Base-by-base conservation (phyloP, 1,140 invertebrate species). In the Drosophila sulfurigaster region DNA sequence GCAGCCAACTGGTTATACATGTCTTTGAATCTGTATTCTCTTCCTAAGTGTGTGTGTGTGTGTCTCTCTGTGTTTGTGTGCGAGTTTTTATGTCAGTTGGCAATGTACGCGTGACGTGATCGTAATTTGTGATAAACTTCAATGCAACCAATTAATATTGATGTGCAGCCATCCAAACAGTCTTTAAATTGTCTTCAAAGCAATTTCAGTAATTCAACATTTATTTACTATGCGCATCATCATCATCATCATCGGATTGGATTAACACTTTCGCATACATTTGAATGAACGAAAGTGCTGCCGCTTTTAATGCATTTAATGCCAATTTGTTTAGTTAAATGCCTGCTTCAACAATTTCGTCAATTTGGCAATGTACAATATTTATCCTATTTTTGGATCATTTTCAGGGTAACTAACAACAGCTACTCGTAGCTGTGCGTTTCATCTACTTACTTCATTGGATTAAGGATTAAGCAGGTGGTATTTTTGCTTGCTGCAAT, bases 1-100 rank as follows among this genome's bases (percentile, higher is more conserved):
- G 76, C 75, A 88, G 85, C 74, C 81, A 89, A 83, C 72, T 35
- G 25, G 25, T 56, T 59, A 67, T 52, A 67, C 63, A 51, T 54
- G 20, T 43, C 43, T 65, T 41, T 56, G 49, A 3, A 41, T 45
- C 10, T 49, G 1, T 51, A 5, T 52, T 56, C 20, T 35, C n/a
- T 35, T 5, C 10, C 25, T 62, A 11, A 15, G 7, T 48, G 30
- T 66, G 28, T 69, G 56, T 52, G 46, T 70, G n/a, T 43, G 35
- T 45, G 20, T 51, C 11, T 28, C 30, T 30, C 6, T 49, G 30
- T 43, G 13, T 68, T 30, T 30, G 5, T 49, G 30, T 43, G 13
- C 59, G 25, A 49, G 32, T 38, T 58, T 73, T 73, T 73, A 73
- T 74, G 65, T 74, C 41, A 56, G 57, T 60, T 74, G 56, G 57